phyloP scores from a whole-genome alignment of 2,113 vertebrate species.

The Sinocyclocheilus anophthalmus region DNA sequence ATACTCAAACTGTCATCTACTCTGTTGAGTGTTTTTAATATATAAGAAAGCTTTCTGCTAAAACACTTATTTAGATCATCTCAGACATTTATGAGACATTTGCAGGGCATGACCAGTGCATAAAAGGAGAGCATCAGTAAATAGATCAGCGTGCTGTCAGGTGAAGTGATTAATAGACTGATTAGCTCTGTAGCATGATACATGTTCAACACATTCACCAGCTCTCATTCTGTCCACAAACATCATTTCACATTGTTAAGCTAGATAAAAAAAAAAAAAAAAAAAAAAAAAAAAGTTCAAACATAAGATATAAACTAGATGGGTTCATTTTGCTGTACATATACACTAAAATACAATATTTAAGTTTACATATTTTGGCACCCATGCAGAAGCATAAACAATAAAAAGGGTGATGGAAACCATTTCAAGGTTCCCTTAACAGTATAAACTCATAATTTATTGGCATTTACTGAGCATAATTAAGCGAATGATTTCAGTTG shows the following conservation, averaged over 20 bases:
- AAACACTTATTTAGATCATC: slow-evolving; percentile 12
- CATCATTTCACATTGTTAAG: neutral
- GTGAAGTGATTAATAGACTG: neutral
- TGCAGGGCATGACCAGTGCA: neutral
- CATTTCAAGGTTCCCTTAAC: neutral
- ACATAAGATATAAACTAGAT: neutral
- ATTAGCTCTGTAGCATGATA: neutral
- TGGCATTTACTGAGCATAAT: slow-evolving; percentile 1
- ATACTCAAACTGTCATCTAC: neutral
- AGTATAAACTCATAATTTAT: slow-evolving; percentile 21
- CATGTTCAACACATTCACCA: neutral
- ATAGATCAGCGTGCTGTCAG: neutral
- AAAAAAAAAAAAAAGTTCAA: no score
- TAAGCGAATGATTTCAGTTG: neutral
- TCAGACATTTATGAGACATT: neutral
- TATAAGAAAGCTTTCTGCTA: neutral
- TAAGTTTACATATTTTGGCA: neutral
- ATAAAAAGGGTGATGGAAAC: slow-evolving; percentile 10
- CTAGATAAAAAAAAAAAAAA: no score
- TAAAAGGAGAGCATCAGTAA: neutral
- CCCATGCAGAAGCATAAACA: neutral
- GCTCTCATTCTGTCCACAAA: neutral
- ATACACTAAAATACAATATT: no score
- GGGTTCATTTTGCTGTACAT: neutral
- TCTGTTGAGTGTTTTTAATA: slow-evolving; percentile 1